Evolutionary conservation across 2,797 vertebrate species (phyloP), one percentile per base, ranked within the genome.

Genomic region (Cyclura pinguis): DNA sequence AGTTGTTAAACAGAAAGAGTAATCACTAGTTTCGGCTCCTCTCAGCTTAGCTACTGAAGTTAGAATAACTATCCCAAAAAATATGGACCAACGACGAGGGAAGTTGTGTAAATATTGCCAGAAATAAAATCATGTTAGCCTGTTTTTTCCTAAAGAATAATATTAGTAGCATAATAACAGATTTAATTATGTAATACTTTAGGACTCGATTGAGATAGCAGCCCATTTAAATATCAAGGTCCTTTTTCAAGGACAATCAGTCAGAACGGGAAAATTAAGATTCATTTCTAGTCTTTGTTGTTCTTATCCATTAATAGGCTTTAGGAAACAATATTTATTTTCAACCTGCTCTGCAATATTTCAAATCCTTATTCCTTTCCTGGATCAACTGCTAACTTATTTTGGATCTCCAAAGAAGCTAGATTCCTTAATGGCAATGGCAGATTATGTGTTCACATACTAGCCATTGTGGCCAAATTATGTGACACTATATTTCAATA

Each of bases 161-260:
- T 27, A 50, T 47, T 84, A 38, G 20, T 12, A 35, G 62, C 87
- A 10, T 12, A 67, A 62, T 69, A 92, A 73, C 20, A 91, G 78
- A 6, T 35, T 90, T 24, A 6, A 85, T 62, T n/a, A 83, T 85
- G 90, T 69, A 27, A 74, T 6, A 9, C 32, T 42, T 92, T 90
- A 89, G 27, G 0, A 84, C 38, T 89, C 24, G 0, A 84, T 76
- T 32, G 52, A 76, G 4, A 86, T 59, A 38, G 83, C 16, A 59
- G 24, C 29, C 47, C 47, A 73, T 82, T 83, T 38, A 80, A 74
- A 88, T 73, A 82, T 24, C 64, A 55, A 24, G 50, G 8, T n/a
- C 35, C 10, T 13, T 57, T 57, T 57, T 57, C 1, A 57, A 57
- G 52, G 18, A 35, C 59, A 57, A 72, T 27, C 42, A 85, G 6